Conservation (phyloP, 2,888 invertebrate species). For the Gnatocerus cornutus region DNA sequence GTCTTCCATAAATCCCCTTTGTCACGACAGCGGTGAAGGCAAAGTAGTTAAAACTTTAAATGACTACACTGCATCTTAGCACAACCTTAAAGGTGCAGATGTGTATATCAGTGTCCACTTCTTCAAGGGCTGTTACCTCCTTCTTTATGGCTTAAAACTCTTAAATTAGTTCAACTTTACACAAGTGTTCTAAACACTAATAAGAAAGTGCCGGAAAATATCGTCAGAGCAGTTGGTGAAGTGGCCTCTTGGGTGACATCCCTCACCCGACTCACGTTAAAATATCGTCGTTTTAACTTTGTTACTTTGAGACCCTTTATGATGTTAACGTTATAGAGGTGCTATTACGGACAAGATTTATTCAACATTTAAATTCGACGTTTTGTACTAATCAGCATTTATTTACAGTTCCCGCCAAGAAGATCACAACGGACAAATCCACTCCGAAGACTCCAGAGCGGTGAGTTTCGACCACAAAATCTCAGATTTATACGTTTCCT, state of each 20-base stretch:
- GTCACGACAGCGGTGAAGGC: conserved; percentile 53
- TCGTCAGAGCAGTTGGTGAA: conserved; percentile 65
- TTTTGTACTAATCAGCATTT: background rate
- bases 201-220: conserved; percentile 70
- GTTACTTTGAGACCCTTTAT: conserved; percentile 53
- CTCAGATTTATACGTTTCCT: conserved; percentile 5
- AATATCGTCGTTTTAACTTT: conserved; percentile 64
- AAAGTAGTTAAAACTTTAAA: conserved; percentile 63
- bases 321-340: conserved; percentile 40
- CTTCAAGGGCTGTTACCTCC: conserved; percentile 70
- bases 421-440: conserved; percentile 5
- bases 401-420: conserved; percentile 17
- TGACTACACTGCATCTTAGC: conserved; percentile 52
- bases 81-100: conserved; percentile 60
- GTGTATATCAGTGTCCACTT: conserved; percentile 67
- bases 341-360: conserved; percentile 37
- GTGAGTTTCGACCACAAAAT: background rate
- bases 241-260: conserved; percentile 66
- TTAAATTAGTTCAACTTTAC: conserved; percentile 71
- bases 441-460: conserved; percentile 12
- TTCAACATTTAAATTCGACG: background rate
- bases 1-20: background rate
- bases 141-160: conserved; percentile 70
- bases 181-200: conserved; percentile 70
- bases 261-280: conserved; percentile 63